Percentiles rank a stretch among this genome's conserved stretches.
phyloP scores from a whole-genome alignment of 2,888 invertebrate genomes.

The Thalpophila matura region DNA sequence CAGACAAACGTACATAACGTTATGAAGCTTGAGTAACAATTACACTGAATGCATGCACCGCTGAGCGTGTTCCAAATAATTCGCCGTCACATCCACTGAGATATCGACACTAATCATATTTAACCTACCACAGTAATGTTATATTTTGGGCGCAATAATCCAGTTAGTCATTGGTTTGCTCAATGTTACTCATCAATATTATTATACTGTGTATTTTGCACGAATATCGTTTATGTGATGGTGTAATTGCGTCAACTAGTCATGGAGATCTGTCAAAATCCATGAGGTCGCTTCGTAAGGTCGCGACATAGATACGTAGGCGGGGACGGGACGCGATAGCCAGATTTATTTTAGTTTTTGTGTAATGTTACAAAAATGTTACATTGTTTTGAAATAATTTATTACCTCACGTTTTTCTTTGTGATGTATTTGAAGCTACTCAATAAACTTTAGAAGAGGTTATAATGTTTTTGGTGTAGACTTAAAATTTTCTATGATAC shows the following conservation, averaged over 20 bases:
- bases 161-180: constrained; percentile 70
- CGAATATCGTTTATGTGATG: constrained; percentile 10
- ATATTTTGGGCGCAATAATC: constrained; percentile 71
- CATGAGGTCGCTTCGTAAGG: constrained; percentile 45
- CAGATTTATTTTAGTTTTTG: constrained; percentile 49
- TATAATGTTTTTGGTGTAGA: neutral
- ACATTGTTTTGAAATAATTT: constrained; percentile 40
- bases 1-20: constrained; percentile 18
- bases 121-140: constrained; percentile 59
- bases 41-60: constrained; percentile 49
- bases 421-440: constrained; percentile 8
- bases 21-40: constrained; percentile 45
- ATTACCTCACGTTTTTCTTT: constrained; percentile 19
- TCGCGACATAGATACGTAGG: constrained; percentile 42
- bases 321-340: constrained; percentile 42
- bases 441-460: neutral
- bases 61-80: constrained; percentile 27
- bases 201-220: constrained; percentile 16
- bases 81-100: constrained; percentile 8
- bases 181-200: constrained; percentile 65
- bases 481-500: neutral
- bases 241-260: constrained; percentile 18
- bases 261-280: constrained; percentile 46
- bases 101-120: constrained; percentile 37
- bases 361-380: constrained; percentile 24